These are phyloP conservation scores for Cephus pygmeus DNA, from an alignment of 2,888 invertebrate species.

Conservation along the genomic window DNA sequence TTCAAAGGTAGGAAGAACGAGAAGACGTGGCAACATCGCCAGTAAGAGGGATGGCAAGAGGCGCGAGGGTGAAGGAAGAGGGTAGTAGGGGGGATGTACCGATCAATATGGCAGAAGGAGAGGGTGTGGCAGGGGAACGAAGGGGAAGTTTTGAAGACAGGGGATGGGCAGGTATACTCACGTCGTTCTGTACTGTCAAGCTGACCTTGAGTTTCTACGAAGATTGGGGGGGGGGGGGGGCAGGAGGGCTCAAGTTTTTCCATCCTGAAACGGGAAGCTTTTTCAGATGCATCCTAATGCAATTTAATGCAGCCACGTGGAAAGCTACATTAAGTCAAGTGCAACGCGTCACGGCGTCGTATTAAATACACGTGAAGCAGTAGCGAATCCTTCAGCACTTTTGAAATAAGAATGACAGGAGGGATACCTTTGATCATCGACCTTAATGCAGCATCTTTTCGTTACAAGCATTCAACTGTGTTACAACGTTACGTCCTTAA, in stretches of 20 bases:
- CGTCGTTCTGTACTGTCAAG: slow-evolving; percentile 22
- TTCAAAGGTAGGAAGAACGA: slow-evolving; percentile 5
- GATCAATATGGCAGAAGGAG: slow-evolving; percentile 57
- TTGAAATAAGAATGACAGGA: not conserved
- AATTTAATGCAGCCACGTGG: not conserved
- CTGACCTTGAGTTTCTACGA: slow-evolving; percentile 50
- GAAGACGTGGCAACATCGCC: slow-evolving; percentile 53
- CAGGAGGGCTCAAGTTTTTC: not conserved
- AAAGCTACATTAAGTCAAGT: not conserved
- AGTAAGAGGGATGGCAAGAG: slow-evolving; percentile 22
- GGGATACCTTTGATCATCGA: not conserved
- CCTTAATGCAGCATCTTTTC: not conserved
- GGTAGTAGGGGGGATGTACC: slow-evolving; percentile 40
- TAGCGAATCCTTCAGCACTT: not conserved
- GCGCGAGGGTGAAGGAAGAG: slow-evolving; percentile 18
- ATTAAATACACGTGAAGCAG: not conserved
- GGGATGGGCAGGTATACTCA: not conserved
- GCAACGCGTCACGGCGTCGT: not conserved
- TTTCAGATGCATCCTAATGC: not conserved
- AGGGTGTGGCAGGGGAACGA: slow-evolving; percentile 16
- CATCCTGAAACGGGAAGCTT: not conserved
- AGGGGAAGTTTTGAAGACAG: slow-evolving; percentile 6
- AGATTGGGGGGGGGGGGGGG: not conserved
- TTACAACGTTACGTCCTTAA: not conserved
- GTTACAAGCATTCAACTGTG: not conserved